Base-by-base conservation (phyloP, 1,140 invertebrate genomes). In the Kradibia gibbosae region DNA sequence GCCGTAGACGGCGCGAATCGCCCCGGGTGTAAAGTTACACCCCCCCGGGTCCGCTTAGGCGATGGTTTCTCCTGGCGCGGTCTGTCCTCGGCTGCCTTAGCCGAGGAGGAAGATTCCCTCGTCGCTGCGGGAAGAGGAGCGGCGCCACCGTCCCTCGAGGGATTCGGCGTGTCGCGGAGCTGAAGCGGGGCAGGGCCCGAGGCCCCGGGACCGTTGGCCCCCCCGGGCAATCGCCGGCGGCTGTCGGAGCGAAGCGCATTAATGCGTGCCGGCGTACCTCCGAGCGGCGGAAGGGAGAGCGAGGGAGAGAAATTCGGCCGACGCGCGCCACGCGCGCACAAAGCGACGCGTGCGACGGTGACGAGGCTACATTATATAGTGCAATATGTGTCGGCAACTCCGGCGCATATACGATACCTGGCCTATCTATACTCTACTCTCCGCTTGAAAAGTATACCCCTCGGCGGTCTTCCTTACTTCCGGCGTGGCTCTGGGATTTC, bases 1-100 rank as follows among this genome's bases (percentile, higher is more conserved):
- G 72, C n/a, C 55, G 20, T 13, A 15, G 34, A 7, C 34, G 62
- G 15, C 60, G 28, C 60, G 28, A 36, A 36, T 20, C 17, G 31
- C 60, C 60, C 60, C 31, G 34, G 20, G 60, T 65, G 60, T 36
- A 65, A 65, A 36, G 20, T 65, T 65, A 65, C 60, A 65, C 28
- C 34, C 13, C 22, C 15, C 50, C 13, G 4, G 50, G 22, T 53
- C 13, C 50, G 15, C 7, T 7, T 17, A 20, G 3, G 50, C 13
- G 50, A 53, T 11, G 3, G 3, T 53, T 53, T 11, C 10, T 20
- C 15, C 50, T 8, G 3, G 50, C 13, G 50, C 50, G 13, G 15
- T 8, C 22, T 53, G 50, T 53, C 50, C 25, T 5, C 8, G 57
- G n/a, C n/a, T n/a, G n/a, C 57, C 4, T 4, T 62, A 31, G 57